Evolutionary conservation across 2,888 invertebrate species (phyloP).

Genomic region (Gnatocerus cornutus): DNA sequence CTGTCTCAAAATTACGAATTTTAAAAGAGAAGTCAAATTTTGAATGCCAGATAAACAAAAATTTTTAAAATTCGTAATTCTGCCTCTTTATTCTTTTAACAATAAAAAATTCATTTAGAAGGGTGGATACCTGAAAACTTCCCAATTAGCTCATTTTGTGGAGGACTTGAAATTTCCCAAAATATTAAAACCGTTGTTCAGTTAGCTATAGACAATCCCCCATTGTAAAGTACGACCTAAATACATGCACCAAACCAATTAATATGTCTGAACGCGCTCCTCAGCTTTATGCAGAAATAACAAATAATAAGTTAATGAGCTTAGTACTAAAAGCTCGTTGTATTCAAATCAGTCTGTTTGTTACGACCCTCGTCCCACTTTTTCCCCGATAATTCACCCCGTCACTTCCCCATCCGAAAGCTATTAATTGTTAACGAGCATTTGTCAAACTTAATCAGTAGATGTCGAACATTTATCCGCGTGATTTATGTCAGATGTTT

Average conservation of each 20-base stretch:
- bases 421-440: conserved; percentile 47
- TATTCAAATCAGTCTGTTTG: background rate
- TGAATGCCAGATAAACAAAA: no score
- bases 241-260: no score
- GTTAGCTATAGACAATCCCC: no score
- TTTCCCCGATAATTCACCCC: conserved; percentile 19
- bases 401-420: conserved; percentile 31
- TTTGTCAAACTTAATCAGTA: conserved; percentile 47
- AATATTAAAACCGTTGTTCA: no score
- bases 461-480: conserved; percentile 45
- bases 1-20: no score
- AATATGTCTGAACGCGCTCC: background rate
- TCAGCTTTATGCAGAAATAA: conserved; percentile 1
- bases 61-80: no score
- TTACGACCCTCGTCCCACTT: background rate
- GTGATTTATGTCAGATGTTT: conserved; percentile 46
- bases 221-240: background rate
- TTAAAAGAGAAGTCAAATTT: no score
- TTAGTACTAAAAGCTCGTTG: background rate
- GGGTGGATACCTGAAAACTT: no score
- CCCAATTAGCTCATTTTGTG: no score
- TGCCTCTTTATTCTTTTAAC: no score
- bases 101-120: no score
- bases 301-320: background rate
- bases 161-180: no score